Base-by-base conservation (phyloP, 2,797 vertebrate species). In the Macropodus opercularis region DNA sequence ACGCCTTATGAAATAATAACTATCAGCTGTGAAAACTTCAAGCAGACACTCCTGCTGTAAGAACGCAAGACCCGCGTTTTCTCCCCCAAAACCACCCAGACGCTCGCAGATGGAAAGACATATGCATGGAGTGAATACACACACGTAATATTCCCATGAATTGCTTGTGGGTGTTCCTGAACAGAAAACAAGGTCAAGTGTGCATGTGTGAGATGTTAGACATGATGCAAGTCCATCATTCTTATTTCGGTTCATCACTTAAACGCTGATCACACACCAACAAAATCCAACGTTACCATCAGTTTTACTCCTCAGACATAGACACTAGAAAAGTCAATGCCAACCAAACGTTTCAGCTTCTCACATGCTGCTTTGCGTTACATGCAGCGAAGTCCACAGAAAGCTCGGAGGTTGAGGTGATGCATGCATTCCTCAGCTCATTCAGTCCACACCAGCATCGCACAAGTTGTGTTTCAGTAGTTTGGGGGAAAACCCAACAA, bases 21-120 rank as follows among this genome's bases (percentile, higher is more conserved):
- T 66, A 76, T 88, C 81, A 85, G 76, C 80, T 85, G 83, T 77
- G 63, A 78, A 81, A 85, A 78, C 74, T 63, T 77, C 13, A 63
- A 63, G 63, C n/a, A 75, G 81, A 18, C 86, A 65, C 81, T 85
- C 84, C 83, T 83, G 18, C 34, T 57, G 63, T 67, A 80, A 80
- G 80, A 87, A 89, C 79, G 80, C 52, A 22, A 72, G 58, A 63
- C 48, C 52, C 26, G 14, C 13, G 18, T 52, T 63, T 23, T 17
- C 41, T 23, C 1, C 29, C 22, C 5, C 5, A 38, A 55, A 58
- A 26, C 62, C 66, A 24, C 77, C 69, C 43, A 29, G 60, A 32
- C 49, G 63, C 65, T 42, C 31, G 17, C 57, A 80, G 80, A 83
- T 72, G 75, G 79, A 79, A 71, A 79, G 47, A 81, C 76, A 77